Base-by-base conservation (phyloP, 2,113 vertebrate species). In the Theristicus caerulescens region DNA sequence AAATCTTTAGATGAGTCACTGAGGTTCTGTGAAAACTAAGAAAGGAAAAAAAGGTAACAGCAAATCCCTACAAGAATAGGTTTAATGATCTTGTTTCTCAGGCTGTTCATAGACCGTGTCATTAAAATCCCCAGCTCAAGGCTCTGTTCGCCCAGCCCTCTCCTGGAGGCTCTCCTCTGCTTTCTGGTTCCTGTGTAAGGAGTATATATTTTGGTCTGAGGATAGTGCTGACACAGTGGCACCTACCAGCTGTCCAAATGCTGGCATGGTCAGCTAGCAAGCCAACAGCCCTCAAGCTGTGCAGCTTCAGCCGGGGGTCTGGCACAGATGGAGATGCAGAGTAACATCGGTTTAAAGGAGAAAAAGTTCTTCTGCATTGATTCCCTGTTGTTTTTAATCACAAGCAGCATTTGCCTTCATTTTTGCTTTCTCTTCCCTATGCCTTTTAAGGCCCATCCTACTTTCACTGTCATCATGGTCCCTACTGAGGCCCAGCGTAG, bases 51-150 rank as follows among this genome's bases (percentile, higher is more conserved):
- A 61, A 27, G 0, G 1, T 36, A 93, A 72, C 27, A 52, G 13
- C 66, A 87, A 82, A 89, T 40, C 34, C 51, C 70, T 79, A 55
- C 58, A 81, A 93, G 27, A 91, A 61, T 4, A 86, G 29, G 58
- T 61, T 91, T 84, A 90, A 85, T 51, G 62, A 88, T 85, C 62
- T 87, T 90, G 21, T 95, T 95, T 93, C 84, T 87, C 40, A 73
- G 13, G n/a, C 9, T 91, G 46, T 85, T 95, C 78, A 72, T 57
- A 90, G 69, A 42, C 0, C 0, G 1, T 25, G 24, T 46, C 64
- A 94, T 83, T 70, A 66, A 61, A 94, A 94, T 57, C 2, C 16
- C 11, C 46, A 73, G 58, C 55, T 25, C 8, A 10, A 91, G 51
- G n/a, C 9, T 77, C 34, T 62, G 25, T 40, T 96, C 19, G 25